These are phyloP conservation scores for Oncorhynchus keta DNA, from an alignment of 2,113 vertebrate species.

Conservation along the genomic window DNA sequence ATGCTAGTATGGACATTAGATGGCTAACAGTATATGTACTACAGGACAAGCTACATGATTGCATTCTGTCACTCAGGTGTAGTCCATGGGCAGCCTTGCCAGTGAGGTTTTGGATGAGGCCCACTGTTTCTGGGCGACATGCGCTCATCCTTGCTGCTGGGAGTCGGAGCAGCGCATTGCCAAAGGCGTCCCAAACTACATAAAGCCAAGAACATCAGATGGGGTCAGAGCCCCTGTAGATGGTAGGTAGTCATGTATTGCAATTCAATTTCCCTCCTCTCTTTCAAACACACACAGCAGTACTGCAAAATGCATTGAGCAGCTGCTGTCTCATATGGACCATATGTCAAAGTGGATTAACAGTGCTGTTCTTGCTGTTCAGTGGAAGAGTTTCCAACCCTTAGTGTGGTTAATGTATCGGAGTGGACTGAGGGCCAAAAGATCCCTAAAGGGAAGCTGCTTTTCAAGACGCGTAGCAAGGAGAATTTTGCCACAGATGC, in stretches of 20 bases:
- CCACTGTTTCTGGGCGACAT: conserved; percentile 47
- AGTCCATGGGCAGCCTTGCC: conserved; percentile 6
- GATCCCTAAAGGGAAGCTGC: neutral
- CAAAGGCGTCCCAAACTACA: conserved; percentile 11
- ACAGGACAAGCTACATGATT: neutral
- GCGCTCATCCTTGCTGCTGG: conserved; percentile 58
- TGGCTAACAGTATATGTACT: too few species aligned
- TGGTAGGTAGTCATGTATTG: conserved; percentile 15
- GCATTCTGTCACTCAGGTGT: neutral
- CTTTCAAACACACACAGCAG: neutral
- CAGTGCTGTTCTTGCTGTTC: neutral
- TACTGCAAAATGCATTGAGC: too few species aligned
- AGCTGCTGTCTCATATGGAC: neutral
- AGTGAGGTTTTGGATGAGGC: conserved; percentile 27
- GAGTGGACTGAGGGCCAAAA: conserved; percentile 38
- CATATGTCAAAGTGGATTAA: neutral
- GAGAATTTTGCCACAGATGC: neutral
- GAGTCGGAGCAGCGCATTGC: conserved; percentile 31
- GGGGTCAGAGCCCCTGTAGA: neutral
- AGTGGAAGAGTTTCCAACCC: conserved; percentile 20
- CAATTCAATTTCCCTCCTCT: too few species aligned
- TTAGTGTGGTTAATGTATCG: conserved; percentile 48
- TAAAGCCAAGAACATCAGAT: neutral
- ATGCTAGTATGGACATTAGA: neutral
- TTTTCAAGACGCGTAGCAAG: neutral